Conservation (phyloP, 2,888 invertebrate species). For the Tineola bisselliella region DNA sequence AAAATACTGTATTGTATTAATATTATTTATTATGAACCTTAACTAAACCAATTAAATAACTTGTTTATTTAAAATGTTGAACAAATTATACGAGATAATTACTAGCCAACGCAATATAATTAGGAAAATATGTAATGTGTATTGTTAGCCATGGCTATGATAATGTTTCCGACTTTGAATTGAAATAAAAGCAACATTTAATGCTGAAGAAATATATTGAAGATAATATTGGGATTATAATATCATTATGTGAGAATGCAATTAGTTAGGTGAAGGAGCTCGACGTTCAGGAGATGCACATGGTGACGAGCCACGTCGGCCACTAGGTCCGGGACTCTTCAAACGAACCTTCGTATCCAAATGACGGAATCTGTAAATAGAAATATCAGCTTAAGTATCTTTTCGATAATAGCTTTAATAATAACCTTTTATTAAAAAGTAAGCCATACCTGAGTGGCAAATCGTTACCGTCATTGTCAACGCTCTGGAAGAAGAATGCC, state of each 20-base stretch:
- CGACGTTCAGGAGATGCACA: slow-evolving; percentile 76
- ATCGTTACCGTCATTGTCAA: slow-evolving; percentile 77
- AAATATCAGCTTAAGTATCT: background rate
- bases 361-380: slow-evolving; percentile 78
- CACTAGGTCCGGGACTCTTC: slow-evolving; percentile 72
- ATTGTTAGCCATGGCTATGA: no score
- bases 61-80: background rate
- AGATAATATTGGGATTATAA: background rate
- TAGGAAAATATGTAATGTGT: no score
- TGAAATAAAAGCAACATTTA: background rate
- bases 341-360: slow-evolving; percentile 86
- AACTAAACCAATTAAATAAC: background rate
- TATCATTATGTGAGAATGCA: background rate
- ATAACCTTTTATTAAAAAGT: background rate
- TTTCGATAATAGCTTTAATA: background rate
- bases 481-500: slow-evolving; percentile 86
- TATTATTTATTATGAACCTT: background rate
- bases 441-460: slow-evolving; percentile 77
- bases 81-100: background rate
- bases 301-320: slow-evolving; percentile 74
- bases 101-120: no score
- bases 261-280: slow-evolving; percentile 33
- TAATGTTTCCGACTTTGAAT: background rate
- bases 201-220: slow-evolving; percentile 10
- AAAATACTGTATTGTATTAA: background rate